Conservation (phyloP, 92 coral and sea anemone species). For the Paragorgia papillata region DNA sequence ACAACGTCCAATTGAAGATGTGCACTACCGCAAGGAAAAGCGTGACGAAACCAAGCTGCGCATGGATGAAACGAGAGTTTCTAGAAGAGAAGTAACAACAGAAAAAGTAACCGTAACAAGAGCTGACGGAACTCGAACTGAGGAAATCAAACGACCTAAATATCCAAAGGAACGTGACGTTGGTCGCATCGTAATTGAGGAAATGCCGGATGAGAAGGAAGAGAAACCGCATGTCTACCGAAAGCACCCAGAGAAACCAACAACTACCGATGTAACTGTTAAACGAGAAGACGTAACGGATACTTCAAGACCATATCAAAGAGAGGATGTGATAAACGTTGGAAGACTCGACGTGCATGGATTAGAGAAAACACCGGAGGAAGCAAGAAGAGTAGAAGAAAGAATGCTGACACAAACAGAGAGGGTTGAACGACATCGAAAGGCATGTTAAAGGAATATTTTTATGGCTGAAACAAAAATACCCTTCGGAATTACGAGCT, state of each 20-base stretch:
- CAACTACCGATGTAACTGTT: slow-evolving; percentile 3
- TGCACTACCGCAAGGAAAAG: neutral
- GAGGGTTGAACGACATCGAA: slow-evolving; percentile 3
- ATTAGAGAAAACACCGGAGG: neutral
- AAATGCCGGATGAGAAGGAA: slow-evolving; percentile 8
- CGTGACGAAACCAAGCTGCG: neutral
- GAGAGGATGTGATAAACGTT: slow-evolving; percentile 13
- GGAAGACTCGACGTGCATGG: neutral
- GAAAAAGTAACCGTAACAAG: neutral
- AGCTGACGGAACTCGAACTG: neutral
- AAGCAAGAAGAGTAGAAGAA: slow-evolving; percentile 13
- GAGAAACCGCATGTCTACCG: neutral
- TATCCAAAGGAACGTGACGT: neutral
- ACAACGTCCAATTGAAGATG: neutral
- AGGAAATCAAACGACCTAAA: neutral
- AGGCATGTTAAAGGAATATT: neutral
- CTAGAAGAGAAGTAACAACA: neutral
- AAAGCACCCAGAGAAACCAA: neutral
- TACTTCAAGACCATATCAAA: neutral
- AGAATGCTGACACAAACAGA: neutral
- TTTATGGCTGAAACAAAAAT: neutral
- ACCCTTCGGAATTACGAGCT: too few relatives aligned
- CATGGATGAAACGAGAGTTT: neutral
- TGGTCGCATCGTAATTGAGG: slow-evolving; percentile 4
- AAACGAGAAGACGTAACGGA: neutral